Evolutionary conservation across 2,797 vertebrate genomes (phyloP).

Genomic region (Enteromius viviparus): DNA sequence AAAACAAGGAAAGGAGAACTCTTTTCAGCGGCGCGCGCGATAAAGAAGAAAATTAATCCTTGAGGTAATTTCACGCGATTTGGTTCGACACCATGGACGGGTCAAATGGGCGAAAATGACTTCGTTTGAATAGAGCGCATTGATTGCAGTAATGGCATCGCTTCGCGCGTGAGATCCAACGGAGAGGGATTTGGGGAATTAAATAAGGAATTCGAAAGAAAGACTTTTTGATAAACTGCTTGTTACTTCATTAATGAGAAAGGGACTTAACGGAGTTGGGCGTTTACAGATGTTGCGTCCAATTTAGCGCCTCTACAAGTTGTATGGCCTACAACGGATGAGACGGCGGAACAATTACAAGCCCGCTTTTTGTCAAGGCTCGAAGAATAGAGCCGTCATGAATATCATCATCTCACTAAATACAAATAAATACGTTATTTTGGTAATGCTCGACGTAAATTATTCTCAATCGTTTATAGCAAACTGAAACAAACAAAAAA

Average conservation of each 20-base stretch:
- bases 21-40: constrained; percentile 75
- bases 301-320: constrained; percentile 77
- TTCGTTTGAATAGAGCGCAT: constrained; percentile 78
- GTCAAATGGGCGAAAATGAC: constrained; percentile 83
- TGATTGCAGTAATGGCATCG: constrained; percentile 85
- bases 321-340: constrained; percentile 69
- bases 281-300: constrained; percentile 81
- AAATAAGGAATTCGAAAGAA: constrained; percentile 67
- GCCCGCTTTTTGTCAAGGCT: constrained; percentile 68
- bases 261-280: constrained; percentile 72
- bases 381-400: constrained; percentile 25
- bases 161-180: constrained; percentile 74
- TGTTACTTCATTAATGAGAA: constrained; percentile 88
- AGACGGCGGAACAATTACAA: constrained; percentile 78
- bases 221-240: constrained; percentile 82
- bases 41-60: constrained; percentile 85
- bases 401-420: constrained; percentile 26
- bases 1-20: constrained; percentile 77
- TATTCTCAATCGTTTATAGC: neutral
- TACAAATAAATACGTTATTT: neutral
- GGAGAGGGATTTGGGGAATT: constrained; percentile 66
- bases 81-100: constrained; percentile 82
- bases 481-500: neutral
- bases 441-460: neutral
- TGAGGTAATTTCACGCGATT: constrained; percentile 88